These are phyloP conservation scores for Pseudomyrmex sp. DNA, from an alignment of 1,140 invertebrate species.

Conservation along the genomic window DNA sequence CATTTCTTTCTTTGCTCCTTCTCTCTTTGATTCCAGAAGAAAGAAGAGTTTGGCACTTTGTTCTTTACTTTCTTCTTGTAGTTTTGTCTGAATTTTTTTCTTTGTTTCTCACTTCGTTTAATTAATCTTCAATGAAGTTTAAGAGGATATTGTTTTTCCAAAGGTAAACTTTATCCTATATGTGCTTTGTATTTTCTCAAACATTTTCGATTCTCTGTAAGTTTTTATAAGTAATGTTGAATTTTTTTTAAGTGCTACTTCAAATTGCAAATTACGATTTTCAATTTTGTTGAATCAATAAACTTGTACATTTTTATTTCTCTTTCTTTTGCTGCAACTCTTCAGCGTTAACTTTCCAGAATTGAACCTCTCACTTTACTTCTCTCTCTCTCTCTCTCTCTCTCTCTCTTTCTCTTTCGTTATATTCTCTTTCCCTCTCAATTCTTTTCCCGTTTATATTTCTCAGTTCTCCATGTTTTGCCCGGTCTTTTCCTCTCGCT, in stretches of 20 bases:
- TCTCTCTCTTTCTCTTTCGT: not conserved
- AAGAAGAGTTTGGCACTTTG: conserved; percentile 18
- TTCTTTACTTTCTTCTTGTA: conserved; percentile 43
- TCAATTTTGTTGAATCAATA: not conserved
- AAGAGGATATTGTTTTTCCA: conserved; percentile 1
- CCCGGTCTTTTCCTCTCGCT: conserved; percentile 13
- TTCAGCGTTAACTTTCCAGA: conserved; percentile 9
- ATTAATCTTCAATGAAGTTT: conserved; percentile 36
- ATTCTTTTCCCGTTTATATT: conserved; percentile 27
- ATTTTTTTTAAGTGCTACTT: conserved; percentile 2
- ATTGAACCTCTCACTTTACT: not conserved
- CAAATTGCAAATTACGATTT: conserved; percentile 1
- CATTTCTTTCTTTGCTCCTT: conserved; percentile 13
- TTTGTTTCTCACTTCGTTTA: not conserved
- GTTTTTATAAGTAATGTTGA: conserved; percentile 1
- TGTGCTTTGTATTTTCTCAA: too few relatives aligned
- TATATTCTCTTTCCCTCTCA: conserved; percentile 24
- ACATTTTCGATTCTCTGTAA: not conserved
- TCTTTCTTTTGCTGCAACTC: conserved; percentile 9
- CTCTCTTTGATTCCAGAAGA: conserved; percentile 29
- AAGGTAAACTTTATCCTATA: not conserved
- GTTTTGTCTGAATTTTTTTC: conserved; percentile 7
- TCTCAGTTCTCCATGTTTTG: conserved; percentile 33
- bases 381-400: not conserved
- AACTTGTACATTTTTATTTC: conserved; percentile 24